Conservation (phyloP, 2,113 vertebrate species). For the Percopsis transmontana region DNA sequence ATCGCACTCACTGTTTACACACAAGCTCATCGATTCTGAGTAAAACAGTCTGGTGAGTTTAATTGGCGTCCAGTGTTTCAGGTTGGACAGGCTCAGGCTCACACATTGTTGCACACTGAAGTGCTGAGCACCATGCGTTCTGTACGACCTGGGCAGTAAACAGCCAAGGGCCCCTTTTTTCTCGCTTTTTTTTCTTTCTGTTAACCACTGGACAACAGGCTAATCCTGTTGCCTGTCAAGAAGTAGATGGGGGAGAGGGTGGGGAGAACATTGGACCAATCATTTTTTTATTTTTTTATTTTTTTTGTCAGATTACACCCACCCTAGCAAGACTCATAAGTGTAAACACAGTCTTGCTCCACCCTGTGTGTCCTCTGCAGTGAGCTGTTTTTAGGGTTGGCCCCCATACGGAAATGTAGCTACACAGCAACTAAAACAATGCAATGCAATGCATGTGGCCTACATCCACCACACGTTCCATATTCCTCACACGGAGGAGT, state of each 20-base stretch:
- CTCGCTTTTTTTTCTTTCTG: slow-evolving; percentile 4
- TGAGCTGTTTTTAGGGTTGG: slow-evolving; percentile 37
- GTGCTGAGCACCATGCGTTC: slow-evolving; percentile 20
- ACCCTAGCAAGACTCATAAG: slow-evolving; percentile 45
- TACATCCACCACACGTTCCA: slow-evolving; percentile 29
- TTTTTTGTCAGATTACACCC: slow-evolving; percentile 25
- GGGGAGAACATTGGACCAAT: slow-evolving; percentile 34
- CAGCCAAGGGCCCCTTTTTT: background rate
- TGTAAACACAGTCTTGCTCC: slow-evolving; percentile 64
- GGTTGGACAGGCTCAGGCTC: slow-evolving; percentile 62
- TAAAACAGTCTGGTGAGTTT: slow-evolving; percentile 37
- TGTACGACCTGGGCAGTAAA: background rate
- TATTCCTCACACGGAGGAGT: slow-evolving; percentile 33
- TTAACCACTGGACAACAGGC: slow-evolving; percentile 47
- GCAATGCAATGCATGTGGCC: slow-evolving; percentile 38
- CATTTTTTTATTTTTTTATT: slow-evolving; percentile 40
- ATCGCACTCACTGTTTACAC: slow-evolving; percentile 66
- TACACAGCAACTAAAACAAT: slow-evolving; percentile 25
- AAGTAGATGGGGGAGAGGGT: background rate
- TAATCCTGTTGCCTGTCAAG: slow-evolving; percentile 39
- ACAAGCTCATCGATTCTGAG: slow-evolving; percentile 36
- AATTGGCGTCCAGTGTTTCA: slow-evolving; percentile 57
- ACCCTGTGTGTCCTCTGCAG: slow-evolving; percentile 56
- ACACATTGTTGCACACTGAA: slow-evolving; percentile 37
- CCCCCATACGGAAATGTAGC: background rate